A percentile compares a stretch with the other conserved stretches of the same genome.
These are phyloP conservation scores for Drosophila trapezifrons DNA, from an alignment of 1,140 invertebrate species.

Conservation along the genomic window DNA sequence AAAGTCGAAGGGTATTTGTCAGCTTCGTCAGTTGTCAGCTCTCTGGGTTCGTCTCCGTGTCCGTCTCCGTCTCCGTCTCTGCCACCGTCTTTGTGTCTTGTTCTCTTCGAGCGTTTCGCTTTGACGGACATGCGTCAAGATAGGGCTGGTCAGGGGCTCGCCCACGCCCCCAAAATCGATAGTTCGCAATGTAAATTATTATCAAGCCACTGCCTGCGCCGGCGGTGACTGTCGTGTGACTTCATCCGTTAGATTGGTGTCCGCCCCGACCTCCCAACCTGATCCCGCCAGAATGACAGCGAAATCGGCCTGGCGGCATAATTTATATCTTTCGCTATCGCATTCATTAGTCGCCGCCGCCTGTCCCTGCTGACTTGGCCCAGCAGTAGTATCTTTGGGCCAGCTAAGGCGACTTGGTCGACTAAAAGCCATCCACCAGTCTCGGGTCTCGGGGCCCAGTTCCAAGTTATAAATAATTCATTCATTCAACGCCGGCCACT, in stretches of 20 bases:
- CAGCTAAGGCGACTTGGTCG: slow-evolving; percentile 31
- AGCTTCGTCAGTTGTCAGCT: slow-evolving; percentile 65
- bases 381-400: slow-evolving; percentile 58
- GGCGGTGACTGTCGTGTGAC: slow-evolving; percentile 53
- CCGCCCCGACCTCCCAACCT: slow-evolving; percentile 2
- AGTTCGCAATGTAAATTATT: slow-evolving; percentile 80
- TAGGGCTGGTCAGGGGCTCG: slow-evolving; percentile 40
- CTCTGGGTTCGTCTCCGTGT: not conserved
- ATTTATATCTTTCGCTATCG: slow-evolving; percentile 69
- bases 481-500: slow-evolving; percentile 15
- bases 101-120: slow-evolving; percentile 36
- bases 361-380: slow-evolving; percentile 20
- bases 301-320: slow-evolving; percentile 57
- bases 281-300: slow-evolving; percentile 28
- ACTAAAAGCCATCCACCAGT: slow-evolving; percentile 5
- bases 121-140: slow-evolving; percentile 79
- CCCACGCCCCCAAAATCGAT: slow-evolving; percentile 67
- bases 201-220: slow-evolving; percentile 30
- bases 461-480: slow-evolving; percentile 40
- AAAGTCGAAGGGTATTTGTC: slow-evolving; percentile 81
- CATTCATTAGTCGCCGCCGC: slow-evolving; percentile 54
- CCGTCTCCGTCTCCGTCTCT: slow-evolving; percentile 22
- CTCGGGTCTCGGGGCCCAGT: not conserved
- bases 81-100: slow-evolving; percentile 43
- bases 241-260: slow-evolving; percentile 63